phyloP scores from a whole-genome alignment of 2,888 invertebrate species.

The Macrosiphum euphorbiae region DNA sequence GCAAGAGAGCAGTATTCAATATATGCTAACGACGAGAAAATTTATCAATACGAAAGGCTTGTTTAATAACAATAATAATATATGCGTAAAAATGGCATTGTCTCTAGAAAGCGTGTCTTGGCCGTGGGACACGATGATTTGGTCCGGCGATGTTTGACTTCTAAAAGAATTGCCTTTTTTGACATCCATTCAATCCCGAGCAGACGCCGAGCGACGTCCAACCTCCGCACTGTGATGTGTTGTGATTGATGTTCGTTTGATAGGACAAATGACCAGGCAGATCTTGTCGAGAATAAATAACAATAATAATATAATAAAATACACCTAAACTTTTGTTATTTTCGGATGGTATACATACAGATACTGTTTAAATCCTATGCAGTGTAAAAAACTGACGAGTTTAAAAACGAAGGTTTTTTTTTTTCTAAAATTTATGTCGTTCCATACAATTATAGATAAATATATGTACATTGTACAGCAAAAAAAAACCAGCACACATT shows the following conservation, averaged over 20 bases:
- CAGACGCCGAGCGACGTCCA: background rate
- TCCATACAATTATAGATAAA: background rate
- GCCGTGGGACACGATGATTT: background rate
- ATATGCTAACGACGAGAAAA: background rate
- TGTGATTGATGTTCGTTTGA: conserved; percentile 39
- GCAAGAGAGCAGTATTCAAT: conserved; percentile 22
- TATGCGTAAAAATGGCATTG: conserved; percentile 42
- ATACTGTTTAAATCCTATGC: background rate
- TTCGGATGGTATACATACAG: background rate
- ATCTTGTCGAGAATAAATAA: background rate
- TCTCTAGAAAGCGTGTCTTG: conserved; percentile 62
- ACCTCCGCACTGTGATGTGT: background rate
- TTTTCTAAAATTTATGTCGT: background rate
- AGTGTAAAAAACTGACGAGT: background rate
- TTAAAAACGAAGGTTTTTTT: background rate
- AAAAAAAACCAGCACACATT: background rate
- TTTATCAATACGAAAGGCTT: conserved; percentile 47
- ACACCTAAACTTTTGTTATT: background rate
- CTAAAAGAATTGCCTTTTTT: background rate
- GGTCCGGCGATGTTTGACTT: conserved; percentile 44
- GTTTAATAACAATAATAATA: background rate
- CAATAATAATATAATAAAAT: background rate
- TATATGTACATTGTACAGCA: too few species aligned
- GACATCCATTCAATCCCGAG: background rate
- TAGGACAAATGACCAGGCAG: conserved; percentile 24